These are phyloP conservation scores for Leuciscus idus DNA, from an alignment of 2,113 vertebrate species.

Conservation along the genomic window DNA sequence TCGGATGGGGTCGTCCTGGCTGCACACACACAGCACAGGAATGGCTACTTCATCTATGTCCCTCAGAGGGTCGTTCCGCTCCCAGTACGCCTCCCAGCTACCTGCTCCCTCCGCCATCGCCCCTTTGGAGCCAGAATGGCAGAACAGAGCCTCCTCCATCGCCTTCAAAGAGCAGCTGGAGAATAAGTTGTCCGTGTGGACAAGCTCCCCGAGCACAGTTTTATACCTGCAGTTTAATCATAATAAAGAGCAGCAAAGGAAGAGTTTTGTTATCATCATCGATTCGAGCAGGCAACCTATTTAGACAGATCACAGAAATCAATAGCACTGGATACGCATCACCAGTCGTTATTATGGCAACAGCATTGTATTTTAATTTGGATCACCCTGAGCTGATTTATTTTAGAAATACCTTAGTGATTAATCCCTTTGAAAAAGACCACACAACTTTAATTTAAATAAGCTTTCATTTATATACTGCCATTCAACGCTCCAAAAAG, in stretches of 20 bases:
- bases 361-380: conserved; percentile 55
- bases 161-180: conserved; percentile 73
- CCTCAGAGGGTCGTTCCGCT: conserved; percentile 80
- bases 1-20: conserved; percentile 78
- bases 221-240: conserved; percentile 71
- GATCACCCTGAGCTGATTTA: conserved; percentile 12
- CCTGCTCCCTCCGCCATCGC: conserved; percentile 37
- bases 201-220: conserved; percentile 73
- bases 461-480: neutral
- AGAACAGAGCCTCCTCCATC: conserved; percentile 79
- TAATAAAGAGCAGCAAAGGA: conserved; percentile 50
- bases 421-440: neutral
- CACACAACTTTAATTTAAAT: neutral
- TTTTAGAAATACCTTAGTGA: neutral
- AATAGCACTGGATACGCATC: conserved; percentile 52
- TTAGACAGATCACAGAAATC: conserved; percentile 61
- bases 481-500: neutral
- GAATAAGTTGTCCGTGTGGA: conserved; percentile 74
- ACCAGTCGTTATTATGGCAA: conserved; percentile 63
- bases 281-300: conserved; percentile 61
- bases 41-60: conserved; percentile 84
- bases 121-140: conserved; percentile 64
- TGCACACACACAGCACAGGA: conserved; percentile 79
- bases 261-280: conserved; percentile 44
- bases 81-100: conserved; percentile 82